These are phyloP conservation scores for Matsumurasca onukii DNA, from an alignment of 1,140 invertebrate species.

Conservation along the genomic window DNA sequence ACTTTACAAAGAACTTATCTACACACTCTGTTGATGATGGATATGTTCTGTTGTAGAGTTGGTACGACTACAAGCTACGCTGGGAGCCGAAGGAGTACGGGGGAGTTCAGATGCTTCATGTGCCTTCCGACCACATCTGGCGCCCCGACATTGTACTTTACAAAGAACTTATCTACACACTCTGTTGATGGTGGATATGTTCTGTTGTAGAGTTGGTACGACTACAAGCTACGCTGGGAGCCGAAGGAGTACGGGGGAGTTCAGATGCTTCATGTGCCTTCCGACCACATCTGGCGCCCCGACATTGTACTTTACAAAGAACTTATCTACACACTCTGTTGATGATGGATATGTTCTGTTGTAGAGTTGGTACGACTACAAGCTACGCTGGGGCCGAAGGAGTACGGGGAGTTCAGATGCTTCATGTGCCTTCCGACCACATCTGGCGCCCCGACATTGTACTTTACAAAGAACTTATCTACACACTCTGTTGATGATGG, in stretches of 20 bases:
- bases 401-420: too few relatives aligned
- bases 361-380: too few relatives aligned
- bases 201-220: conserved; percentile 83
- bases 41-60: conserved; percentile 68
- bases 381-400: too few relatives aligned
- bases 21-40: too few relatives aligned
- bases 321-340: too few relatives aligned
- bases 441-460: conserved; percentile 96
- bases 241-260: conserved; percentile 93
- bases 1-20: too few relatives aligned
- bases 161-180: too few relatives aligned
- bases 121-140: conserved; percentile 95
- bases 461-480: too few relatives aligned
- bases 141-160: conserved; percentile 92
- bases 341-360: too few relatives aligned
- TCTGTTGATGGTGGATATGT: too few relatives aligned
- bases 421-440: conserved; percentile 92
- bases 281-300: conserved; percentile 95
- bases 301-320: too few relatives aligned
- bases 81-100: conserved; percentile 96
- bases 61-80: conserved; percentile 92
- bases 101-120: conserved; percentile 90
- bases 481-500: too few relatives aligned
- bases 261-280: conserved; percentile 91
- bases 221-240: conserved; percentile 94